These are phyloP conservation scores for Pantherophis vulpinus DNA, from an alignment of 2,797 vertebrate genomes.

Conservation along the genomic window DNA sequence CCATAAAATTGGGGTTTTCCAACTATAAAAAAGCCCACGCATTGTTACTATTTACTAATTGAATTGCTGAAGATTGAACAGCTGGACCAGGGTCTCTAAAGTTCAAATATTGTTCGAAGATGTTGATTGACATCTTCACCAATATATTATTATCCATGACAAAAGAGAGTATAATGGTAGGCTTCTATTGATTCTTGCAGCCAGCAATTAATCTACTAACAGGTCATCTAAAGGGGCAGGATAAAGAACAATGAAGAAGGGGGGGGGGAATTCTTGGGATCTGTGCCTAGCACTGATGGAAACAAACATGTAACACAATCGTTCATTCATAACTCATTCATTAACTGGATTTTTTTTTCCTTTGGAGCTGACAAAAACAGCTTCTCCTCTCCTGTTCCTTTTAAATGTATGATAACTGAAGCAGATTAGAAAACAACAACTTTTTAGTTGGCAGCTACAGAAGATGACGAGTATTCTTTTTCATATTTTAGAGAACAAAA, in stretches of 20 bases:
- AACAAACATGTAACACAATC: conserved; percentile 75
- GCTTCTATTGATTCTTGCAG: conserved; percentile 25
- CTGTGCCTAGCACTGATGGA: conserved; percentile 78
- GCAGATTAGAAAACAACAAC: conserved; percentile 45
- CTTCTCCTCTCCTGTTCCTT: conserved; percentile 51
- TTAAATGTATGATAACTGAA: conserved; percentile 42
- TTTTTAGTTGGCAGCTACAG: conserved; percentile 64
- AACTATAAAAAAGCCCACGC: background rate
- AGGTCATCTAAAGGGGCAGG: conserved; percentile 34
- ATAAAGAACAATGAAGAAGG: conserved; percentile 61
- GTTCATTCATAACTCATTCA: conserved; percentile 72
- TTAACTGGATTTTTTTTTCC: conserved; percentile 66
- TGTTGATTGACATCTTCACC: background rate
- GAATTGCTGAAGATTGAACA: background rate
- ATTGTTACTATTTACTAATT: background rate
- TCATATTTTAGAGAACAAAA: conserved; percentile 54
- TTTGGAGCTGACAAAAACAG: conserved; percentile 44
- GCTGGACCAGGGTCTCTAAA: background rate
- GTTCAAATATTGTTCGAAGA: background rate
- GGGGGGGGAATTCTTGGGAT: conserved; percentile 63
- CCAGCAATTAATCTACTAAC: conserved; percentile 56
- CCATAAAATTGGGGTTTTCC: background rate
- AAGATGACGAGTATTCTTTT: conserved; percentile 38
- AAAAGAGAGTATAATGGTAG: background rate
- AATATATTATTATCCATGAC: background rate